Conservation (phyloP, 2,797 vertebrate genomes). For the Schizopygopsis malacanthus region DNA sequence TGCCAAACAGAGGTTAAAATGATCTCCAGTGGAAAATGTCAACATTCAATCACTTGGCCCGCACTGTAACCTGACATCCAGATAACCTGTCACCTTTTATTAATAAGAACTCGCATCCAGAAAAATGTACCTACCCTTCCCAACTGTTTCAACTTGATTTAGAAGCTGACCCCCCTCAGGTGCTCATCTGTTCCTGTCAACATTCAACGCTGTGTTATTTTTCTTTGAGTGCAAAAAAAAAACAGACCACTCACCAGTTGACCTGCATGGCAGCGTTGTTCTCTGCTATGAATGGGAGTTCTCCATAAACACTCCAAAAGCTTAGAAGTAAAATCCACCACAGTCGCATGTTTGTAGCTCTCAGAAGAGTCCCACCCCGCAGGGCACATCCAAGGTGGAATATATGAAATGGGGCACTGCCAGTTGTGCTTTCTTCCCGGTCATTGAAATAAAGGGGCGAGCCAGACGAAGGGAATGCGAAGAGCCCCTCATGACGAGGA, state of each 20-base stretch:
- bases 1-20: constrained; percentile 42
- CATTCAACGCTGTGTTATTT: background rate
- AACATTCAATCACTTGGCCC: constrained; percentile 29
- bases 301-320: constrained; percentile 83
- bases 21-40: constrained; percentile 43
- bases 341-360: constrained; percentile 75
- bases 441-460: constrained; percentile 65
- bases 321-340: constrained; percentile 87
- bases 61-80: constrained; percentile 23
- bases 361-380: constrained; percentile 66
- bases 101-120: constrained; percentile 62
- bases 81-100: constrained; percentile 38
- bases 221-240: background rate
- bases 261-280: constrained; percentile 93
- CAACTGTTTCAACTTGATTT: constrained; percentile 38
- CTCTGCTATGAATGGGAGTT: constrained; percentile 91
- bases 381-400: constrained; percentile 64
- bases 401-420: constrained; percentile 63
- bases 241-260: constrained; percentile 88
- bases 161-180: background rate
- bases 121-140: constrained; percentile 29
- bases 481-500: constrained; percentile 61
- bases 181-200: background rate
- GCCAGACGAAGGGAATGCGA: constrained; percentile 11
- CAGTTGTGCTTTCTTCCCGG: constrained; percentile 61